Evolutionary conservation across 2,797 vertebrate species (phyloP).

Genomic region (Iguana delicatissima): DNA sequence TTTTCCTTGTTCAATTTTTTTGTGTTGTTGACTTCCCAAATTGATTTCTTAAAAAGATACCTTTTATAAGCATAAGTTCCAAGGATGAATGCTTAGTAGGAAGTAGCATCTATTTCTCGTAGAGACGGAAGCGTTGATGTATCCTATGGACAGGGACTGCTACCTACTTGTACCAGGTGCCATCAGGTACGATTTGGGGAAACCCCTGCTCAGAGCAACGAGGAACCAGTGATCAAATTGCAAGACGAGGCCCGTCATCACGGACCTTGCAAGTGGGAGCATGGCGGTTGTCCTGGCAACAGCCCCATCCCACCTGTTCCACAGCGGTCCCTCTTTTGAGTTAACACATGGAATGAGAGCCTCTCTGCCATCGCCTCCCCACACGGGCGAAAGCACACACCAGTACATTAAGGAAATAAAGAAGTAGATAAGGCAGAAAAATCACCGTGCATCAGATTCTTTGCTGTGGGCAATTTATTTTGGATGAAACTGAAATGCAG

Average conservation of each 20-base stretch:
- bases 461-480: not conserved
- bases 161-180: not conserved
- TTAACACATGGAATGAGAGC: slow-evolving; percentile 24
- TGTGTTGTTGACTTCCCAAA: not conserved
- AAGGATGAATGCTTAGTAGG: not conserved
- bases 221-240: slow-evolving; percentile 64
- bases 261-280: slow-evolving; percentile 39
- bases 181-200: slow-evolving; percentile 23
- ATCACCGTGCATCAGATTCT: not conserved
- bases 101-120: slow-evolving; percentile 7
- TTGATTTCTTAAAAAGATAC: not conserved
- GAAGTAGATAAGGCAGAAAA: slow-evolving; percentile 33
- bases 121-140: not conserved
- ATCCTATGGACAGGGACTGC: not conserved
- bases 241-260: slow-evolving; percentile 57
- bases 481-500: not conserved
- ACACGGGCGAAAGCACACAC: slow-evolving; percentile 40
- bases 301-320: slow-evolving; percentile 53
- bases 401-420: slow-evolving; percentile 10
- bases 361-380: slow-evolving; percentile 53
- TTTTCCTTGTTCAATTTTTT: not conserved
- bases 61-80: not conserved
- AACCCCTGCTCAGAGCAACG: slow-evolving; percentile 35
- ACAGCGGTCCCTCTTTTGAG: slow-evolving; percentile 50
- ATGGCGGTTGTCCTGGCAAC: slow-evolving; percentile 74